Percentiles rank a stretch among this genome's conserved stretches.
phyloP scores from a whole-genome alignment of 2,113 vertebrate genomes.

The Tylochromis polylepis region DNA sequence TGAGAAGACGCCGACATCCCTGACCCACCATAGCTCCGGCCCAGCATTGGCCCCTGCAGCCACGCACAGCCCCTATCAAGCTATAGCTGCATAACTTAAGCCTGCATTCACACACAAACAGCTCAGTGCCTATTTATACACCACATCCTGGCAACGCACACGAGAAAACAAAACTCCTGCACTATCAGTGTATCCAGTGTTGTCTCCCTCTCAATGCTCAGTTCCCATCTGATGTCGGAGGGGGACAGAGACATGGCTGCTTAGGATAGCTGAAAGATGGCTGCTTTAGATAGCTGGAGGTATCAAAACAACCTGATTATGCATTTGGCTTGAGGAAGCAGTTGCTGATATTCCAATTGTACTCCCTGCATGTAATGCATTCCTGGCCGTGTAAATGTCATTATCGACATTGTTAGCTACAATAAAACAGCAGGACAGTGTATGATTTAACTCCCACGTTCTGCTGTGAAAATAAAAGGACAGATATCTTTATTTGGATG shows the following conservation, averaged over 20 bases:
- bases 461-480: slow-evolving; percentile 2
- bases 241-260: slow-evolving; percentile 62
- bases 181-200: slow-evolving; percentile 64
- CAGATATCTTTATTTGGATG: not conserved
- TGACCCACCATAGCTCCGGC: not conserved
- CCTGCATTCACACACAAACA: slow-evolving; percentile 57
- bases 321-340: slow-evolving; percentile 51
- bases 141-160: slow-evolving; percentile 65
- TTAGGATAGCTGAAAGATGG: slow-evolving; percentile 66
- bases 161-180: slow-evolving; percentile 67
- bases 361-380: slow-evolving; percentile 29
- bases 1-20: slow-evolving; percentile 48
- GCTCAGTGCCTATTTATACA: slow-evolving; percentile 69
- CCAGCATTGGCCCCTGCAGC: slow-evolving; percentile 4
- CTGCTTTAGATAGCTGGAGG: slow-evolving; percentile 65
- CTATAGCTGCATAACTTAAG: slow-evolving; percentile 61
- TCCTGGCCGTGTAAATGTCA: slow-evolving; percentile 35
- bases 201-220: slow-evolving; percentile 53
- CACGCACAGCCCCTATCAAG: slow-evolving; percentile 48
- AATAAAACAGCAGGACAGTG: slow-evolving; percentile 6
- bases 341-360: slow-evolving; percentile 54
- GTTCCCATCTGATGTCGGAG: slow-evolving; percentile 44
- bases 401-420: slow-evolving; percentile 19
- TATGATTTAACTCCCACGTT: not conserved
- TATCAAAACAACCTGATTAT: slow-evolving; percentile 65